Conservation (phyloP, 64 coral and sea anemone species). For the Pocillopora damicornis region DNA sequence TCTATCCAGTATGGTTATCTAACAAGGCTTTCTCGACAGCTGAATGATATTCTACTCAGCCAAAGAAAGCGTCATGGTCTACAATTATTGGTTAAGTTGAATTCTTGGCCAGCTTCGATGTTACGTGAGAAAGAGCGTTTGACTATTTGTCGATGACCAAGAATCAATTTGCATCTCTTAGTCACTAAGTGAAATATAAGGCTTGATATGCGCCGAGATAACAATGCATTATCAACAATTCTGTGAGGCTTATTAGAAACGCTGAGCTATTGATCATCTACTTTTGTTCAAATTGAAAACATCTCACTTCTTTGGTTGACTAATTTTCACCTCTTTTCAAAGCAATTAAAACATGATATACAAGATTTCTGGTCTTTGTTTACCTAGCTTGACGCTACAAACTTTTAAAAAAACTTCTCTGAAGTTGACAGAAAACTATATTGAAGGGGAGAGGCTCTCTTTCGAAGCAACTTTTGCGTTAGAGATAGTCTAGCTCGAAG, state of each 20-base stretch:
- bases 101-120: background rate
- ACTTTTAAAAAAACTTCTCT: constrained; percentile 17
- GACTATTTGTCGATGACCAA: background rate
- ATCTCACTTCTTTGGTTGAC: constrained; percentile 3
- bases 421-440: background rate
- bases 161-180: background rate
- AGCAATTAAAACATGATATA: background rate
- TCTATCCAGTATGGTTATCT: background rate
- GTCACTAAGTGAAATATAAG: constrained; percentile 24
- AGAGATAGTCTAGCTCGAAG: too few relatives aligned
- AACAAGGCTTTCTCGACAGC: background rate
- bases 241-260: background rate
- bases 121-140: background rate
- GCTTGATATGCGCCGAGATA: background rate
- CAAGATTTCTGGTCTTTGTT: background rate
- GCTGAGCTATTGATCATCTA: background rate
- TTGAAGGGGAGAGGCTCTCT: background rate
- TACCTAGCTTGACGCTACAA: background rate
- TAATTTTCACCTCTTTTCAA: constrained; percentile 32
- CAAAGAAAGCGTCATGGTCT: background rate
- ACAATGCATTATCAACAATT: background rate
- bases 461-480: background rate
- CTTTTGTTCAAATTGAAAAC: constrained; percentile 32
- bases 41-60: background rate
- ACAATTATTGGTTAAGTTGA: background rate